phyloP scores from a whole-genome alignment of 2,888 invertebrate genomes.

The Octodonta nipae region DNA sequence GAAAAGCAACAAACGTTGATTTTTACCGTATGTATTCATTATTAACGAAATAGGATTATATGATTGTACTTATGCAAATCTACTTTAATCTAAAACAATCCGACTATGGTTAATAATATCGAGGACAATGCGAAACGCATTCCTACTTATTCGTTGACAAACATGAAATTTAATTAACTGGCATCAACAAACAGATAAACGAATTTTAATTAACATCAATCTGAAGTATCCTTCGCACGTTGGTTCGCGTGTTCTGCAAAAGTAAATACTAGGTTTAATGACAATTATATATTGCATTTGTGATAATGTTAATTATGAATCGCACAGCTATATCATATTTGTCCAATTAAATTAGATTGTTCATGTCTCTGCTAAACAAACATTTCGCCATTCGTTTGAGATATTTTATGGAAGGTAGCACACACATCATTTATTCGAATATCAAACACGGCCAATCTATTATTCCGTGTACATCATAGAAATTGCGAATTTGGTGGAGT shows the following conservation, averaged over 20 bases:
- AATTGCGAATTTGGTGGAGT: constrained; percentile 2
- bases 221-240: constrained; percentile 17
- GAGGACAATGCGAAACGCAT: too few relatives aligned
- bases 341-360: constrained; percentile 12
- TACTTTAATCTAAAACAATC: too few relatives aligned
- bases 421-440: constrained; percentile 4
- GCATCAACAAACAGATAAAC: constrained; percentile 17
- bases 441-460: constrained; percentile 2
- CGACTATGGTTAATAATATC: too few relatives aligned
- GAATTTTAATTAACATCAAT: constrained; percentile 18
- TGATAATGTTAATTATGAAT: constrained; percentile 15
- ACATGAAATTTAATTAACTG: constrained; percentile 19
- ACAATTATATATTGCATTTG: constrained; percentile 18
- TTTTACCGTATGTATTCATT: too few relatives aligned
- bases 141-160: constrained; percentile 16
- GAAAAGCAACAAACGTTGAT: too few relatives aligned
- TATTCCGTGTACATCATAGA: constrained; percentile 5
- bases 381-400: constrained; percentile 7
- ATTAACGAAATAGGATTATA: too few relatives aligned
- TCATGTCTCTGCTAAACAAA: constrained; percentile 6
- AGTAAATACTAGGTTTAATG: constrained; percentile 18
- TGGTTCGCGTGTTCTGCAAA: constrained; percentile 13
- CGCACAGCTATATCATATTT: constrained; percentile 12
- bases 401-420: constrained; percentile 7
- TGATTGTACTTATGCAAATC: too few relatives aligned